Percentiles rank a stretch among this genome's conserved stretches.
Evolutionary conservation across 2,797 vertebrate species (phyloP).

Genomic region (Gymnoscopelus braueri): DNA sequence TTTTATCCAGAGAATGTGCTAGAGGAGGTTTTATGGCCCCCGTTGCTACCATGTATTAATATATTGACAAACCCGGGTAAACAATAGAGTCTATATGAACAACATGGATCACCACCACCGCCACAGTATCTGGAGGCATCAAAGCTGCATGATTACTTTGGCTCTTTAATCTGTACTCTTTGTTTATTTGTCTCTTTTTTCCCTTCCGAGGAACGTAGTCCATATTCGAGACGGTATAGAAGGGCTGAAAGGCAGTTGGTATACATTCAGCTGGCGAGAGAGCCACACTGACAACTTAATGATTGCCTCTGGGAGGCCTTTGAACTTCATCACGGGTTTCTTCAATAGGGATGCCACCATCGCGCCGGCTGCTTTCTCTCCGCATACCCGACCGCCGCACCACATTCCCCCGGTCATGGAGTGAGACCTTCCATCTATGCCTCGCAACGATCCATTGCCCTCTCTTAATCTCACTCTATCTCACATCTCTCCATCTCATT

Average conservation of each 20-base stretch:
- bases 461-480: slow-evolving; percentile 19
- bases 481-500: slow-evolving; percentile 54
- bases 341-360: slow-evolving; percentile 48
- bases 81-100: slow-evolving; percentile 63
- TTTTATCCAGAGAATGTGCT: slow-evolving; percentile 37
- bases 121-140: slow-evolving; percentile 50
- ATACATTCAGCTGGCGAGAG: slow-evolving; percentile 28
- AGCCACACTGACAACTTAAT: slow-evolving; percentile 69
- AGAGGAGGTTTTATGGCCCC: slow-evolving; percentile 51
- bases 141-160: slow-evolving; percentile 58
- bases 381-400: slow-evolving; percentile 1
- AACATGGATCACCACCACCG: slow-evolving; percentile 66
- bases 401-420: slow-evolving; percentile 38
- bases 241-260: slow-evolving; percentile 29
- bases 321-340: slow-evolving; percentile 56
- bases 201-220: slow-evolving; percentile 20
- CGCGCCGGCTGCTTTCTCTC: slow-evolving; percentile 32
- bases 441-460: slow-evolving; percentile 49
- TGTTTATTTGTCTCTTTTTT: slow-evolving; percentile 15
- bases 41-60: slow-evolving; percentile 64
- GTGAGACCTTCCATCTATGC: slow-evolving; percentile 50
- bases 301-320: slow-evolving; percentile 66
- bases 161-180: slow-evolving; percentile 21
- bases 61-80: slow-evolving; percentile 64
- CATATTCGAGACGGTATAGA: slow-evolving; percentile 35